Evolutionary conservation across 2,113 vertebrate genomes (phyloP), one percentile per base, ranked within the genome.

Genomic region (Cyprinodon brontotheroides): DNA sequence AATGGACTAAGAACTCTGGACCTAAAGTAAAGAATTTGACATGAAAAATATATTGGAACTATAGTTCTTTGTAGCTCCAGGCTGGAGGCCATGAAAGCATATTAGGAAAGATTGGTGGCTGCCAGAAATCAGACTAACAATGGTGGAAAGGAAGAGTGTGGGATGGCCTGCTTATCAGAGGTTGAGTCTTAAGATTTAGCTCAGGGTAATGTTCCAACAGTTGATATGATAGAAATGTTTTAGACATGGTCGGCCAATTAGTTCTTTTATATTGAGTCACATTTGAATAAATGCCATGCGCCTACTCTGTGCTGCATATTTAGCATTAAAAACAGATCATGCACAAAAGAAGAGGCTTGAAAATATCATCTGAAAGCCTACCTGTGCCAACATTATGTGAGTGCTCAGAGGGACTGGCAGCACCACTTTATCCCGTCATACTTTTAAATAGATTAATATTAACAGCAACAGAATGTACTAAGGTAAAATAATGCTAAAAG

Each of bases 251-350:
- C 70, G 74, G 80, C 86, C 89, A 91, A 89, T 90, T 88, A 86
- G 80, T 81, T 84, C 61, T 86, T 87, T 45, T 72, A 81, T 80
- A 75, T 86, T 89, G 91, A 93, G 88, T 93, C 92, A 92, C 78
- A 78, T 80, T 69, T 89, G 91, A 92, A 78, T 4, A 48, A 20
- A 68, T 86, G 89, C 89, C 90, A 89, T 13, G 85, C 83, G 76
- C 92, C 92, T 88, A 90, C 89, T 88, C 92, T 72, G 43, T 50
- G 79, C 53, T 78, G 77, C 75, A 87, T 80, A 87, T 92, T 91
- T 92, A 92, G 88, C 80, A 71, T 86, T 82, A 83, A 87, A 87
- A 77, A 87, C 80, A 79, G 72, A 81, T 87, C 62, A 36, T 65
- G 70, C 39, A 48, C 81, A 76, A 50, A 82, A 70, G 81, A 77